Conservation (phyloP, 2,888 invertebrate genomes). For the Drosophila kambysellisi region DNA sequence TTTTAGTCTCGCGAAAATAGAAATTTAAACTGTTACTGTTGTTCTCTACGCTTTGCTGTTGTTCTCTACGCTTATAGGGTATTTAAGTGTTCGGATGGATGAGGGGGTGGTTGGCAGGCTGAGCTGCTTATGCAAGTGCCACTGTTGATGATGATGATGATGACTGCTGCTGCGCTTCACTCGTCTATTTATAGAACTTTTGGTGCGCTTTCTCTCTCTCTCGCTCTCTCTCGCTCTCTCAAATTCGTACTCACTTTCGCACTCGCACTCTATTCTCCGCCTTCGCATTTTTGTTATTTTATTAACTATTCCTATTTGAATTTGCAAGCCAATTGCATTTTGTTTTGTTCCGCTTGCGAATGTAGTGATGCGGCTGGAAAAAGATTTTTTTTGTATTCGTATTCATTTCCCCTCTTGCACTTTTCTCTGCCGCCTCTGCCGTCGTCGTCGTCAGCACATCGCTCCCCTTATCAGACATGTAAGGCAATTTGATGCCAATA, state of each 20-base stretch:
- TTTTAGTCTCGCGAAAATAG: conserved; percentile 34
- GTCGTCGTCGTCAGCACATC: background rate
- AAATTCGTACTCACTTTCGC: background rate
- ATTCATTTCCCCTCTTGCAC: background rate
- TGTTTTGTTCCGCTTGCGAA: too few species aligned
- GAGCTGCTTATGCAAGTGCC: conserved; percentile 32
- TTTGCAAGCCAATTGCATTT: conserved; percentile 5
- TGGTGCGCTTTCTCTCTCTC: background rate
- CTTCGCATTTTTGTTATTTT: background rate
- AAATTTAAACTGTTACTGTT: conserved; percentile 26
- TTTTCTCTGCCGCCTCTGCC: background rate
- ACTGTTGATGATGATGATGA: background rate
- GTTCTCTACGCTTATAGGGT: background rate
- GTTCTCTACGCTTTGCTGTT: background rate
- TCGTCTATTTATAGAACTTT: conserved; percentile 37
- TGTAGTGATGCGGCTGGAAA: background rate
- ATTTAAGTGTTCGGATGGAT: background rate
- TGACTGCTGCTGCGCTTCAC: background rate
- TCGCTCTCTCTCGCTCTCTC: background rate
- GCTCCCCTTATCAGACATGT: conserved; percentile 28
- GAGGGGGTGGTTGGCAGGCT: background rate
- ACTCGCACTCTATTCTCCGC: background rate
- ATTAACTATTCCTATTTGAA: background rate
- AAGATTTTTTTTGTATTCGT: background rate
- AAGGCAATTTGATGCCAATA: conserved; percentile 47